phyloP scores from a whole-genome alignment of 64 coral and sea anemone genomes.

The Montipora cactus region DNA sequence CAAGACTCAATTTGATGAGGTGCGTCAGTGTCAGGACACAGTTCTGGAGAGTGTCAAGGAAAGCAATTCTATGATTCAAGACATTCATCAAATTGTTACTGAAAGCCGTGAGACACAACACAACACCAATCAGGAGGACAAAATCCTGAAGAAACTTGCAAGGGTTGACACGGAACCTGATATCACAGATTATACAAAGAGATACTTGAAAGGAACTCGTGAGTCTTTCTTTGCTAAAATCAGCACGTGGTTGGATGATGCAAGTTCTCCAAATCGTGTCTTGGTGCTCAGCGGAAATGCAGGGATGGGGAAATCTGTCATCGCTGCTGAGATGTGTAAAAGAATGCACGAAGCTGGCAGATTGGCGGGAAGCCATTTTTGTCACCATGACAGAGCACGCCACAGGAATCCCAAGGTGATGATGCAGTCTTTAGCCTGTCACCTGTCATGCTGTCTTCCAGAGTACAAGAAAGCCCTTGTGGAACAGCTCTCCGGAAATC shows the following conservation, averaged over 20 bases:
- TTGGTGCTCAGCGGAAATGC: slow-evolving; percentile 51
- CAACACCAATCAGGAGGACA: not conserved
- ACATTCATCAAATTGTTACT: too few species aligned
- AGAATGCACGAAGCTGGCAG: slow-evolving; percentile 30
- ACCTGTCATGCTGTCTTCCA: slow-evolving; percentile 24
- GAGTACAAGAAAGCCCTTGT: slow-evolving; percentile 40
- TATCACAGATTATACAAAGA: not conserved
- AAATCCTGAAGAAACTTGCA: not conserved
- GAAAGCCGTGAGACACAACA: too few species aligned
- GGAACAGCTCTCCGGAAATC: slow-evolving; percentile 36
- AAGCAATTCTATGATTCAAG: too few species aligned
- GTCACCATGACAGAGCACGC: slow-evolving; percentile 42
- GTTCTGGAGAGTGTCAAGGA: too few species aligned
- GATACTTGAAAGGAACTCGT: not conserved
- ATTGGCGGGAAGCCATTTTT: slow-evolving; percentile 59
- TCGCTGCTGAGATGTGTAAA: slow-evolving; percentile 13
- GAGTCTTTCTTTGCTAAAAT: not conserved
- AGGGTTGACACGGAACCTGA: not conserved
- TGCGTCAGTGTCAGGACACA: too few species aligned
- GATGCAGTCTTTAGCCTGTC: slow-evolving; percentile 57
- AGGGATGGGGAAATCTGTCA: slow-evolving; percentile 57
- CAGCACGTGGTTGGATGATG: not conserved
- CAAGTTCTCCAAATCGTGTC: not conserved
- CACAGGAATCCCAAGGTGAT: slow-evolving; percentile 49
- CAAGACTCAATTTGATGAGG: too few species aligned